phyloP scores from a whole-genome alignment of 30 jellyfish, hydroid and myxozoan genomes.

The Rhopilema esculentum region DNA sequence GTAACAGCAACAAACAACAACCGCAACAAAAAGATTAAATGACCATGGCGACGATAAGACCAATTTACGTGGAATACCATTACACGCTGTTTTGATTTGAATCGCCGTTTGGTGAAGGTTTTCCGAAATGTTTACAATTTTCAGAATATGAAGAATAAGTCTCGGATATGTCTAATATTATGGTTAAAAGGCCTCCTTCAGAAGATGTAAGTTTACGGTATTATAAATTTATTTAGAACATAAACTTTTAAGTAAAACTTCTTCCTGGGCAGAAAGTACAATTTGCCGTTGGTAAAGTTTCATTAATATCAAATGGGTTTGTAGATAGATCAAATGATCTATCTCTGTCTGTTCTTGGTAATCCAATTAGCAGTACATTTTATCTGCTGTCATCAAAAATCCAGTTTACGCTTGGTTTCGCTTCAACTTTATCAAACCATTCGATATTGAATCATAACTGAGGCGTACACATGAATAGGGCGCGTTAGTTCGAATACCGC shows the following conservation, averaged over 20 bases:
- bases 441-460: too few relatives aligned
- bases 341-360: too few relatives aligned
- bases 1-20: slow-evolving; percentile 38
- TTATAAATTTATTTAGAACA: not conserved
- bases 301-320: too few relatives aligned
- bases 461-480: too few relatives aligned
- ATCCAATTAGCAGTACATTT: too few relatives aligned
- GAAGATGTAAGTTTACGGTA: slow-evolving; percentile 52
- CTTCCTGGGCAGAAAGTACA: not conserved
- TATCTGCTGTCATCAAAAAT: not conserved
- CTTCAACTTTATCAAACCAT: not conserved
- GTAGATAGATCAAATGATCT: too few relatives aligned
- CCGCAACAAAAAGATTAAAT: slow-evolving; percentile 46
- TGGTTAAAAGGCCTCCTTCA: slow-evolving; percentile 39
- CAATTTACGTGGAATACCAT: slow-evolving; percentile 18
- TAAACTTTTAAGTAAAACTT: not conserved
- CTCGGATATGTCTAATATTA: slow-evolving; percentile 1
- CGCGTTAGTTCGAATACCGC: not conserved
- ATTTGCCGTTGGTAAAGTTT: too few relatives aligned
- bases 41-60: slow-evolving; percentile 60
- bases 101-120: not conserved
- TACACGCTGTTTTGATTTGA: not conserved
- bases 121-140: not conserved
- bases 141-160: not conserved
- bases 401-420: not conserved